Conservation (phyloP, 2,113 vertebrate species). For the Abramis brama region DNA sequence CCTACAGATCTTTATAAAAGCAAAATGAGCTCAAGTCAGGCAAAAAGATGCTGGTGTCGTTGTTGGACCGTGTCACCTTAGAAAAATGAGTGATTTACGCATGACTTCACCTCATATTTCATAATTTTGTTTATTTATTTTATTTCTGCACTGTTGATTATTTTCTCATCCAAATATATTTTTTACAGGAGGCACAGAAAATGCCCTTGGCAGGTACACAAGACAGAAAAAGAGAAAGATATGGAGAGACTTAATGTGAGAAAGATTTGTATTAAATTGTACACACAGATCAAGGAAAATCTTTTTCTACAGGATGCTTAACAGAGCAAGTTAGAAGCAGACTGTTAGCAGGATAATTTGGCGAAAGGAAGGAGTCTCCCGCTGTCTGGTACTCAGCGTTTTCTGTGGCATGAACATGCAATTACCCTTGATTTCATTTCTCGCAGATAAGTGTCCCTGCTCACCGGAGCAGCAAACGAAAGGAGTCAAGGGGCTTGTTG, state of each 20-base stretch:
- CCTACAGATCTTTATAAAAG: not conserved
- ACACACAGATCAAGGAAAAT: conserved; percentile 21
- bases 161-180: not conserved
- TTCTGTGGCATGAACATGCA: conserved; percentile 72
- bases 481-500: conserved; percentile 62
- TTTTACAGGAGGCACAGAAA: not conserved
- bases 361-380: conserved; percentile 66
- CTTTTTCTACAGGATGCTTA: conserved; percentile 56
- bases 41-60: not conserved
- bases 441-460: conserved; percentile 70
- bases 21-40: not conserved
- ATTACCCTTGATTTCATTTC: conserved; percentile 73
- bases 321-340: conserved; percentile 64
- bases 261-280: conserved; percentile 51
- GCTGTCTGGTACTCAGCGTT: conserved; percentile 70
- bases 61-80: not conserved
- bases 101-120: not conserved
- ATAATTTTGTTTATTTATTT: not conserved
- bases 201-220: not conserved
- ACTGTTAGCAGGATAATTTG: conserved; percentile 70
- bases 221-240: not conserved
- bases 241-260: not conserved
- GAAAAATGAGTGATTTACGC: not conserved
- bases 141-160: conserved; percentile 18
- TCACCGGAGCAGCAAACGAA: conserved; percentile 64